Evolutionary conservation across 2,888 invertebrate species (phyloP), one percentile per base, ranked within the genome.

Genomic region (Colostygia pectinataria): DNA sequence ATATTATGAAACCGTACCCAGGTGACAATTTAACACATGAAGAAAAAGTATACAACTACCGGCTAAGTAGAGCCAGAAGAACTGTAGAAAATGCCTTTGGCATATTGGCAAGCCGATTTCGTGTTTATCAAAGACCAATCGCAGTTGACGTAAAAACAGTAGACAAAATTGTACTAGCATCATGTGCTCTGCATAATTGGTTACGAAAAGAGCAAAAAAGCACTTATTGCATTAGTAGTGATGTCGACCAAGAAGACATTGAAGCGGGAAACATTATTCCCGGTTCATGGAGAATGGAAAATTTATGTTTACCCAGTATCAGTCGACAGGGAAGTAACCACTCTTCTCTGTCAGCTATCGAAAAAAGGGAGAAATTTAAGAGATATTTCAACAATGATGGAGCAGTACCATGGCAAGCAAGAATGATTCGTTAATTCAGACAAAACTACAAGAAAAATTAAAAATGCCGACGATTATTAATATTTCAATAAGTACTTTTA

Each of bases 1-100:
- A 53, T 13, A 14, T 57, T 18, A 15, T 55, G 25, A 54, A 55
- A 53, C 59, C 58, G 7, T 61, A 47, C 39, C 29, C 45, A 24
- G 41, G n/a, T n/a, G n/a, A n/a, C n/a, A n/a, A n/a, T n/a, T n/a
- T n/a, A n/a, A n/a, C n/a, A n/a, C n/a, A n/a, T 28, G 33, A 34
- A 36, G 23, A 49, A 44, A 55, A 48, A 53, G 50, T 53, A 37
- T 47, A 36, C 41, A 55, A 55, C 29, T 56, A 52, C 43, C 44
- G 55, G 24, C 37, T 56, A 43, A 41, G 37, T 29, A 49, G 57
- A 44, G 52, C 47, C 38, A 39, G 57, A 46, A 38, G 54, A 24
- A 33, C 39, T 33, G 53, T 56, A n/a, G n/a, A n/a, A n/a, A n/a
- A n/a, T n/a, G n/a, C n/a, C n/a, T n/a, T n/a, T n/a, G n/a, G n/a